Evolutionary conservation across 2,797 vertebrate genomes (phyloP).

Genomic region (Gymnodraco acuticeps): DNA sequence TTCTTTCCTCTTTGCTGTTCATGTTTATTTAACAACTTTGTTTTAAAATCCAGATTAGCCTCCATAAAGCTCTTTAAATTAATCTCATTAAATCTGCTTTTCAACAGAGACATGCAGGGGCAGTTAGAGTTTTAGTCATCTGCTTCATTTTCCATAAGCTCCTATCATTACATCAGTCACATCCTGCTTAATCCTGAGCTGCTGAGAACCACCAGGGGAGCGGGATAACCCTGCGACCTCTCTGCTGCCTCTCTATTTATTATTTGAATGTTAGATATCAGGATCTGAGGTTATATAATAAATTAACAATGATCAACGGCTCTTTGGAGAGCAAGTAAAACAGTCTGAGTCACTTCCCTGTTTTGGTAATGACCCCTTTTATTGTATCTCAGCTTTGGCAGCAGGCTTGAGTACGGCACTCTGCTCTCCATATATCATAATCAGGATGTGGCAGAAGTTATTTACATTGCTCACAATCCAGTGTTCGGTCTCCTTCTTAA

Average conservation of each 20-base stretch:
- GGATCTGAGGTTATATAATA: slow-evolving; percentile 62
- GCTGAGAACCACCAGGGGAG: slow-evolving; percentile 68
- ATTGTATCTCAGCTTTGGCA: slow-evolving; percentile 65
- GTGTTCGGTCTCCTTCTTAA: slow-evolving; percentile 60
- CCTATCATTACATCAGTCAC: slow-evolving; percentile 67
- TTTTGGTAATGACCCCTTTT: slow-evolving; percentile 65
- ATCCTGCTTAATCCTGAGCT: slow-evolving; percentile 66
- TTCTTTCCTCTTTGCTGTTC: slow-evolving; percentile 50
- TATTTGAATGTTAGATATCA: slow-evolving; percentile 60
- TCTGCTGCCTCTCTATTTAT: slow-evolving; percentile 55
- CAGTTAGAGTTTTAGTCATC: slow-evolving; percentile 58
- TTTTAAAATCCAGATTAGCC: slow-evolving; percentile 69
- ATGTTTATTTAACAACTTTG: slow-evolving; percentile 65
- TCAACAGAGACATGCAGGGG: slow-evolving; percentile 36
- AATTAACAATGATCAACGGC: slow-evolving; percentile 52
- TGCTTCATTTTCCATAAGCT: slow-evolving; percentile 62
- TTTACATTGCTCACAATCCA: slow-evolving; percentile 73
- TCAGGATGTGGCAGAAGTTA: slow-evolving; percentile 74
- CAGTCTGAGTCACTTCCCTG: slow-evolving; percentile 64
- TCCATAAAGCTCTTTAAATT: slow-evolving; percentile 70
- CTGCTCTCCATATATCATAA: slow-evolving; percentile 75
- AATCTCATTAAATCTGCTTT: slow-evolving; percentile 73
- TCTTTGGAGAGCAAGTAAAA: slow-evolving; percentile 56
- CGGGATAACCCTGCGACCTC: slow-evolving; percentile 64
- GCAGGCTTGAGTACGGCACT: slow-evolving; percentile 54